Base-by-base conservation (phyloP, 1,140 invertebrate genomes). In the Nephotettix cincticeps region DNA sequence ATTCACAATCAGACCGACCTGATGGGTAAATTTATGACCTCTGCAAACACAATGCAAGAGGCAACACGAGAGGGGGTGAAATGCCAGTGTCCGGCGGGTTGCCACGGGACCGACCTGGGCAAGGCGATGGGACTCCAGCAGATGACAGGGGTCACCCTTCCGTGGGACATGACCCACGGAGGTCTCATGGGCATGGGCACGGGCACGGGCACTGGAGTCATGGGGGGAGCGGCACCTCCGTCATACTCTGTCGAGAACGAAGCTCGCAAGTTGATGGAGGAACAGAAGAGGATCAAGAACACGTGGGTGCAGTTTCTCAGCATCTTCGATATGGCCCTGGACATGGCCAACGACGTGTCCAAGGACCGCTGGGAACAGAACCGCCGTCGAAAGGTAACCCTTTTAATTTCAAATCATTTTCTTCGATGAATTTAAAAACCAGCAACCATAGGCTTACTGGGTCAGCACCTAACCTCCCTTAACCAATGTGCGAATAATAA, bases 281-380 rank as follows among this genome's bases (percentile, higher is more conserved):
- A 61, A 27, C 56, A 61, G 25, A 61, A 27, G 56, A 14, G 56
- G 11, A 29, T 61, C 23, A 61, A 61, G 56, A 61, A 29, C 56
- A 61, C 56, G 1, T 61, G 56, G 56, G 56, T 61, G 2, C 56
- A 61, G 56, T 61, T 61, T 25, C 56, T 61, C 25, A 61, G 6
- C 56, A 61, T 61, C 2, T 61, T 61, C 56, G 25, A 61, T 25
- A 61, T 61, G 56, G 21, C 56, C 23, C 13, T 61, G 56, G 27
- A 61, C 56, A 11, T 61, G 21, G 56, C 56, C 56, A 61, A 61
- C 25, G 56, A 61, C 25, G 56, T 61, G 56, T 27, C 23, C 25
- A 25, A 28, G 25, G 56, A 61, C 25, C 56, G 56, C 23, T 61
- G 56, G 21, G 56, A 61, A n/a, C 14, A 14, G 11, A 61, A 27